These are phyloP conservation scores for Atherinosoma microstoma DNA, from an alignment of 2,797 vertebrate genomes.

Conservation along the genomic window DNA sequence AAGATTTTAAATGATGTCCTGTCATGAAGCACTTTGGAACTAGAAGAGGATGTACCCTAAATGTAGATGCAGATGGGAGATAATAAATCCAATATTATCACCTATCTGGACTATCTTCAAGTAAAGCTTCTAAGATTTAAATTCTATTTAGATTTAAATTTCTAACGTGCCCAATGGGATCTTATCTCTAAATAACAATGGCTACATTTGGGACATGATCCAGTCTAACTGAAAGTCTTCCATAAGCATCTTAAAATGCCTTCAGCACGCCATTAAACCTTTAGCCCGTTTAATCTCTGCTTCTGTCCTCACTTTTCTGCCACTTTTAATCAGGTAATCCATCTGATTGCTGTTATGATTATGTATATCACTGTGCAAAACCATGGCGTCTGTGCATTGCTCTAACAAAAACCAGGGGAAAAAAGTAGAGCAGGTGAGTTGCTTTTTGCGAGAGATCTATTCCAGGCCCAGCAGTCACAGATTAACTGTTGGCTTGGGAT, in stretches of 20 bases:
- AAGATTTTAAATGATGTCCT: no score
- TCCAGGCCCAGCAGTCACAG: slow-evolving; percentile 71
- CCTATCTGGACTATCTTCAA: no score
- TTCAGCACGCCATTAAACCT: not conserved
- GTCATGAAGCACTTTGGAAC: no score
- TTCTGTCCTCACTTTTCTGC: not conserved
- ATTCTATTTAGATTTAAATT: not conserved
- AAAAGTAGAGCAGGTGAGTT: slow-evolving; percentile 48
- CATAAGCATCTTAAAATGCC: not conserved
- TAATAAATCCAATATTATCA: no score
- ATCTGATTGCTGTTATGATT: not conserved
- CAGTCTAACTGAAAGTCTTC: not conserved
- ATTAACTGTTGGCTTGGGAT: slow-evolving; percentile 77
- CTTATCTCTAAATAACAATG: not conserved
- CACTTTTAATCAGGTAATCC: not conserved
- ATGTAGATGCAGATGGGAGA: no score
- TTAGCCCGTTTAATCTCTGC: not conserved
- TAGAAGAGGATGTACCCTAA: no score
- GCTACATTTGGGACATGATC: not conserved
- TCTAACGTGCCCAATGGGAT: not conserved
- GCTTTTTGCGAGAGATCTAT: slow-evolving; percentile 72
- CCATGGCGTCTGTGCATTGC: not conserved
- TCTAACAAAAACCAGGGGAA: slow-evolving; percentile 29
- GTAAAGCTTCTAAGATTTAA: not conserved
- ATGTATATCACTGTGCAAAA: not conserved